Evolutionary conservation across 2,113 vertebrate species (phyloP), one percentile per base, ranked within the genome.

Genomic region (Amazona vittata): DNA sequence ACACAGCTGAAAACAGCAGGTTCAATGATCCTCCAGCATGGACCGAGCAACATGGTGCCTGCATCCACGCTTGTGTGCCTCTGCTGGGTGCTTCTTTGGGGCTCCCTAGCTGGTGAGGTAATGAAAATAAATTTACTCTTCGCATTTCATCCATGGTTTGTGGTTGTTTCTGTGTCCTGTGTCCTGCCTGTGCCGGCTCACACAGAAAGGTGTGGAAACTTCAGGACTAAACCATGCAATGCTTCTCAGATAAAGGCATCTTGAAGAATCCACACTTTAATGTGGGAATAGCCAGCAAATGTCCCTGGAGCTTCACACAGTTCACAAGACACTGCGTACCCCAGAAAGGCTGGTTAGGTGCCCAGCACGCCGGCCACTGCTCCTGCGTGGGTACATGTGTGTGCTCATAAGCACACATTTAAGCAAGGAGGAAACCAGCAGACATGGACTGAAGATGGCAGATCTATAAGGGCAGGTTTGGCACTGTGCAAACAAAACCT

Each of bases 401-500:
- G 1, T 31, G 64, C 9, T 31, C 3, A 0, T 10, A 6, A 41
- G 50, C 3, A 1, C 1, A 0, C 1, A 12, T 4, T 11, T 31
- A 69, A 79, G 39, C 0, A 0, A 71, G 35, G 46, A 67, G 24
- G 31, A 77, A 85, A 49, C 13, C 63, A 39, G 41, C 33, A 63
- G 65, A 41, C 0, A 0, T 5, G 37, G 76, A 33, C 70, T 67
- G 76, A 65, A 89, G 28, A 9, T 26, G 69, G 69, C 22, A 67
- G 50, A 67, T 18, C 39, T 49, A 41, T 6, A 29, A 29, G 20
- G 25, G 46, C 59, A 86, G 29, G 17, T 49, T 68, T 86, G 52
- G 18, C 59, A 63, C 33, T 4, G 3, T 52, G 70, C 81, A 86
- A 78, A 73, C 24, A 89, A 67, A 82, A 82, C 5, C 12, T 71